Base-by-base conservation (phyloP, 2,888 invertebrate genomes). In the Meteorus colon region DNA sequence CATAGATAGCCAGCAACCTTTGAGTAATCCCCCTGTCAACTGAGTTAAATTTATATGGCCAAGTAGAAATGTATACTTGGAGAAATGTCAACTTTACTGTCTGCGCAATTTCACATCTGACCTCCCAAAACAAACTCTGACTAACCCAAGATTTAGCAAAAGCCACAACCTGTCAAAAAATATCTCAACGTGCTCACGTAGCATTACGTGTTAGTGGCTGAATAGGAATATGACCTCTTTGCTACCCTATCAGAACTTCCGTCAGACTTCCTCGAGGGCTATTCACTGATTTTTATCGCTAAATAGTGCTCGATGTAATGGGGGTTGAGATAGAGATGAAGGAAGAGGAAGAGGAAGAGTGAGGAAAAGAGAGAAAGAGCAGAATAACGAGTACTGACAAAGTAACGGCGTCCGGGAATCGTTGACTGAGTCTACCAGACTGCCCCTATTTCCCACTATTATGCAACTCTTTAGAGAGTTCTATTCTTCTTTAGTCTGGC, bases 401-500 rank as follows among this genome's bases (percentile, higher is more conserved):
- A 77, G 76, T 77, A 79, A 80, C 77, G 73, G 74, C 67, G 75
- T 78, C 77, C 78, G 76, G 73, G 66, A 24, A 60, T 41, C 48
- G 55, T 65, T 29, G 67, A 66, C 74, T 55, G 65, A 73, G 71
- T 51, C 51, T 66, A 59, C 65, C 27, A 67, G 19, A 66, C 73
- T 65, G 70, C 73, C 72, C 51, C 74, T 31, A 27, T 41, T 77
- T 79, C 77, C 78, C 82, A 55, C 55, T 19, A 81, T 83, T 83
- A 82, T 83, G 81, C 78, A 80, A 81, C 81, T 83, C 81, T 83
- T 82, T 80, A 81, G 81, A 77, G 77, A 2, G 73, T 72, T 77
- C 82, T 81, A 84, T 84, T 84, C 83, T 84, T 84, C 78, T 81
- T 80, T 78, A 63, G 70, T 34, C 41, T 59, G 69, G 72, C 77